These are phyloP conservation scores for Erynnis tages DNA, from an alignment of 2,888 invertebrate species.

Conservation along the genomic window DNA sequence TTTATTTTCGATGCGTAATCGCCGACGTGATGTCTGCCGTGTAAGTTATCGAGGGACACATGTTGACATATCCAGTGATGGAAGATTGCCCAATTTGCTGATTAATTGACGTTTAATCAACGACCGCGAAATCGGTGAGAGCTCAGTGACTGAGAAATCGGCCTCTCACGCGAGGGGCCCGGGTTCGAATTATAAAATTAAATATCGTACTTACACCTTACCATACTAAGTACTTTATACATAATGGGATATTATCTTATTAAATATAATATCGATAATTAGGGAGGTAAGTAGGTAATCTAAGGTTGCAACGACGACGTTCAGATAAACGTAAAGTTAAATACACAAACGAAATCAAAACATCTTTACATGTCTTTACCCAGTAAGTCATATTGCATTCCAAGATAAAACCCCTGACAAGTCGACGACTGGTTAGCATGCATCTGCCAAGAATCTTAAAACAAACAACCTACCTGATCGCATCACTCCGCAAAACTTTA, in stretches of 20 bases:
- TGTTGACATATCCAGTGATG: constrained; percentile 6
- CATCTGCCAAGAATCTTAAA: constrained; percentile 7
- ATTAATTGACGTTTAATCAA: neutral
- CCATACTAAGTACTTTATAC: too few relatives aligned
- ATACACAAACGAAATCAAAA: too few relatives aligned
- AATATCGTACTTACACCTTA: too few relatives aligned
- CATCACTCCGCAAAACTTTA: constrained; percentile 12
- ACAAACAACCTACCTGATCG: neutral
- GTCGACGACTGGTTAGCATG: neutral
- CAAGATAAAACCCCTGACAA: neutral
- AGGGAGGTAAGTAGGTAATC: too few relatives aligned
- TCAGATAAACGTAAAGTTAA: neutral
- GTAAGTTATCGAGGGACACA: neutral
- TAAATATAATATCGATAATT: too few relatives aligned
- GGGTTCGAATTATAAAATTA: too few relatives aligned
- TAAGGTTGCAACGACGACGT: too few relatives aligned
- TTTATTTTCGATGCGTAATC: constrained; percentile 20
- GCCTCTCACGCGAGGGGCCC: too few relatives aligned
- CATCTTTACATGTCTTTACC: too few relatives aligned
- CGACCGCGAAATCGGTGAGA: too few relatives aligned
- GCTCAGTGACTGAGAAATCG: too few relatives aligned
- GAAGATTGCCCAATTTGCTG: constrained; percentile 3
- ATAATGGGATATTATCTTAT: too few relatives aligned
- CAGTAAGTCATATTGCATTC: neutral
- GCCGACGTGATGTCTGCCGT: constrained; percentile 9